These are phyloP conservation scores for Labia minor DNA, from an alignment of 2,888 invertebrate genomes.

Conservation along the genomic window DNA sequence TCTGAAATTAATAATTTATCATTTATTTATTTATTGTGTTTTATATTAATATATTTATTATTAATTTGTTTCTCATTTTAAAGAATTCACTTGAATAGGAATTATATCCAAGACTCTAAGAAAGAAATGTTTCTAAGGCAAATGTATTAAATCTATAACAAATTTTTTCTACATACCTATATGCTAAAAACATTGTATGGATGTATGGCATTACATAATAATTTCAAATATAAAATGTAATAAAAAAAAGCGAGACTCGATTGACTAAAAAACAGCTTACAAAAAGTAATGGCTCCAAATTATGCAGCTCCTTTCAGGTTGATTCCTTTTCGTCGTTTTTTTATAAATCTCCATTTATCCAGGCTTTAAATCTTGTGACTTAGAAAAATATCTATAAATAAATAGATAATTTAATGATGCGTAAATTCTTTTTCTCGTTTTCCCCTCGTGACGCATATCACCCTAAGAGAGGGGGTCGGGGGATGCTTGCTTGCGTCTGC, in stretches of 20 bases:
- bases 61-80: too few relatives aligned
- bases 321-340: background rate
- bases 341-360: background rate
- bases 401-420: background rate
- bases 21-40: too few relatives aligned
- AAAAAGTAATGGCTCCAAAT: background rate
- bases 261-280: background rate
- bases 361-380: background rate
- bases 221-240: background rate
- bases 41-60: too few relatives aligned
- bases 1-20: too few relatives aligned
- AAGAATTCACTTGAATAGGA: too few relatives aligned
- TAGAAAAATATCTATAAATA: background rate
- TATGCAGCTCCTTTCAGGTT: too few relatives aligned
- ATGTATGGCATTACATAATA: too few relatives aligned
- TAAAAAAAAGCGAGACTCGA: background rate
- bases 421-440: background rate
- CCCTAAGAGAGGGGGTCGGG: background rate
- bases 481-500: background rate
- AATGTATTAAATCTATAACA: too few relatives aligned
- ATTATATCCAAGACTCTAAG: too few relatives aligned
- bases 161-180: too few relatives aligned
- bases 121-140: too few relatives aligned
- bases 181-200: too few relatives aligned
- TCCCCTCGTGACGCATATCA: background rate